A percentile compares a stretch with the other conserved stretches of the same genome.
Evolutionary conservation across 2,113 vertebrate genomes (phyloP).

Genomic region (Protobothrops mucrosquamatus): DNA sequence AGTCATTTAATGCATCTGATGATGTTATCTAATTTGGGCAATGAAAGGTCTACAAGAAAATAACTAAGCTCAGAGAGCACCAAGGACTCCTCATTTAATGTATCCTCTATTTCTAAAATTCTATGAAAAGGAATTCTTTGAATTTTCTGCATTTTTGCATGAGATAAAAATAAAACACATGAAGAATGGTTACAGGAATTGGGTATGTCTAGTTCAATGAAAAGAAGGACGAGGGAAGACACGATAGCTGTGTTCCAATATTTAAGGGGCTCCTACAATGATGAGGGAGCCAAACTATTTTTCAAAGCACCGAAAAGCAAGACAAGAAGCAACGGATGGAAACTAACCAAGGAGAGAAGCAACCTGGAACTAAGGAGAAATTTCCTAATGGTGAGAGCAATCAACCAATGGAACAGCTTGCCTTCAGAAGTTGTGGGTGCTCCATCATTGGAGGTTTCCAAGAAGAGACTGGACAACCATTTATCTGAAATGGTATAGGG

Average conservation of each 20-base stretch:
- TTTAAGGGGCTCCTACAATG: not conserved
- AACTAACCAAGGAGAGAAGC: not conserved
- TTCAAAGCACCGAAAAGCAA: not conserved
- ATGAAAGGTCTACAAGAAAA: not conserved
- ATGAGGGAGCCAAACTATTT: not conserved
- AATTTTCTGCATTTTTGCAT: not conserved
- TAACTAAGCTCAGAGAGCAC: not conserved
- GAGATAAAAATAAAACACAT: not conserved
- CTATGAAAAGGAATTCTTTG: not conserved
- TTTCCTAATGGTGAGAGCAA: not conserved
- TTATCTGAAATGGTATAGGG: not conserved
- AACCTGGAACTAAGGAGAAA: not conserved
- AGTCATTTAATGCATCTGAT: slow-evolving; percentile 3
- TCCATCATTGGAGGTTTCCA: not conserved
- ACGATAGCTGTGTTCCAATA: not conserved
- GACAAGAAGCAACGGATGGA: not conserved
- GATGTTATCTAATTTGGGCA: not conserved
- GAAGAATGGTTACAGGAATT: not conserved
- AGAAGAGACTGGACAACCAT: not conserved
- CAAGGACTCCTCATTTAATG: slow-evolving; percentile 2
- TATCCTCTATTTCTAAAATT: not conserved
- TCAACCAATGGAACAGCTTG: not conserved
- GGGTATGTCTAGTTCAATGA: not conserved
- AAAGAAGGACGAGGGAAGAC: not conserved
- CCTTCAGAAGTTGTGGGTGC: not conserved